Evolutionary conservation across 2,888 invertebrate species (phyloP).

Genomic region (Lithosia quadra): DNA sequence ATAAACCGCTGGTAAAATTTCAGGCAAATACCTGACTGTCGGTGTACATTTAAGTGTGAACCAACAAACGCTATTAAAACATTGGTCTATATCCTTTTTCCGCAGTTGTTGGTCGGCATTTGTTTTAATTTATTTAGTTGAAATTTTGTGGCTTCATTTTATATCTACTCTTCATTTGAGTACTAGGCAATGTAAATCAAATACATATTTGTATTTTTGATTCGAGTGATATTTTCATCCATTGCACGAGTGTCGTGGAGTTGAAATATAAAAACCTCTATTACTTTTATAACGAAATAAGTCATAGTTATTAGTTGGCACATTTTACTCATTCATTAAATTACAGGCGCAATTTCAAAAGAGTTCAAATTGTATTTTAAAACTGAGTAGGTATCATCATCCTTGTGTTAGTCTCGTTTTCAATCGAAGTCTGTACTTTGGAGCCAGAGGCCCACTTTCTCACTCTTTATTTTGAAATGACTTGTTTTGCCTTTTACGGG

Average conservation of each 20-base stretch:
- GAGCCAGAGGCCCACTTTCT: background rate
- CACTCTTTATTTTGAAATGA: background rate
- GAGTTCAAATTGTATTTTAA: background rate
- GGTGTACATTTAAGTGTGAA: background rate
- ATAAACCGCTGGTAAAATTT: background rate
- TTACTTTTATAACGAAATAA: background rate
- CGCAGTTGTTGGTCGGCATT: background rate
- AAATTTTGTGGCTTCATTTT: background rate
- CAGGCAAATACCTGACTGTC: background rate
- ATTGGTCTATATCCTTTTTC: background rate
- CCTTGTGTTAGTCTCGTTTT: background rate
- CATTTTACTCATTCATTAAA: background rate
- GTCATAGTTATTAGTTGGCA: background rate
- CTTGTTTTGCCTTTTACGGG: background rate
- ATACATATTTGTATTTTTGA: background rate
- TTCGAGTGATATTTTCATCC: background rate
- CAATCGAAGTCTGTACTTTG: too few relatives aligned
- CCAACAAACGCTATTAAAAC: background rate
- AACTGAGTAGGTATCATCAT: too few relatives aligned
- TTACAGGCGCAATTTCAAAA: background rate
- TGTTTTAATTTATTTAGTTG: background rate
- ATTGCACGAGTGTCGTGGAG: too few relatives aligned
- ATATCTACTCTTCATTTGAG: background rate
- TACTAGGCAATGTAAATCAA: background rate
- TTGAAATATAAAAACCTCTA: too few relatives aligned